These are phyloP conservation scores for Melanostoma scalare DNA, from an alignment of 2,888 invertebrate species.

Conservation along the genomic window DNA sequence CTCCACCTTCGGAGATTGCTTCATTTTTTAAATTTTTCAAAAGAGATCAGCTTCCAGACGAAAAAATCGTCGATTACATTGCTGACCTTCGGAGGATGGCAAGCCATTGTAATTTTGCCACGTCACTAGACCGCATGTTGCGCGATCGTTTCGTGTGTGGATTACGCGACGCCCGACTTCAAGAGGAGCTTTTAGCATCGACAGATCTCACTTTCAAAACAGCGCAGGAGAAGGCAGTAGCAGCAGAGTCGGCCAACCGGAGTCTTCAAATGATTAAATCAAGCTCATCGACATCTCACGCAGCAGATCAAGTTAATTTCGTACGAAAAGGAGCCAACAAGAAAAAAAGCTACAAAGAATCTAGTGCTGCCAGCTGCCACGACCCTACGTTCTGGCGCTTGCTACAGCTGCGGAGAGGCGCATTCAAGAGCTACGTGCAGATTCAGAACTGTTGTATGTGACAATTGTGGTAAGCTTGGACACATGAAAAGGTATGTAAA, in stretches of 20 bases:
- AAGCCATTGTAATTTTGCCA: conserved; percentile 80
- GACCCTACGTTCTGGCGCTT: conserved; percentile 6
- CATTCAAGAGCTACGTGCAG: not conserved
- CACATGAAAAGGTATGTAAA: conserved; percentile 26
- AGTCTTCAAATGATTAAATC: conserved; percentile 16
- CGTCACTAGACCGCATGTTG: conserved; percentile 19
- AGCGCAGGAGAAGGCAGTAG: conserved; percentile 24
- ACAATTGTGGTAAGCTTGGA: conserved; percentile 17
- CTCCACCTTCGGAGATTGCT: conserved; percentile 19
- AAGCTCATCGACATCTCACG: conserved; percentile 11
- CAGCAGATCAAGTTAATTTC: conserved; percentile 18
- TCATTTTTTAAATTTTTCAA: conserved; percentile 29
- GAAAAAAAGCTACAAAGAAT: conserved; percentile 10
- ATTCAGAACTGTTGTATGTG: conserved; percentile 15
- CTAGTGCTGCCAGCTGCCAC: not conserved
- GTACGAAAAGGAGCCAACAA: conserved; percentile 2
- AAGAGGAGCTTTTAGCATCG: conserved; percentile 27
- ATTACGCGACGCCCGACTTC: conserved; percentile 7
- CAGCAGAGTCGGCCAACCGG: conserved; percentile 18
- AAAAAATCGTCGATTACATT: conserved; percentile 25
- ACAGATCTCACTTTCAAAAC: conserved; percentile 14
- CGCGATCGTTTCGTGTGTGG: conserved; percentile 25
- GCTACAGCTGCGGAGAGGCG: conserved; percentile 19
- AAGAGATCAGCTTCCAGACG: conserved; percentile 25
- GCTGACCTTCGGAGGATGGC: conserved; percentile 80